Evolutionary conservation across 2,888 invertebrate species (phyloP).

Genomic region (Fabriciana adippe): DNA sequence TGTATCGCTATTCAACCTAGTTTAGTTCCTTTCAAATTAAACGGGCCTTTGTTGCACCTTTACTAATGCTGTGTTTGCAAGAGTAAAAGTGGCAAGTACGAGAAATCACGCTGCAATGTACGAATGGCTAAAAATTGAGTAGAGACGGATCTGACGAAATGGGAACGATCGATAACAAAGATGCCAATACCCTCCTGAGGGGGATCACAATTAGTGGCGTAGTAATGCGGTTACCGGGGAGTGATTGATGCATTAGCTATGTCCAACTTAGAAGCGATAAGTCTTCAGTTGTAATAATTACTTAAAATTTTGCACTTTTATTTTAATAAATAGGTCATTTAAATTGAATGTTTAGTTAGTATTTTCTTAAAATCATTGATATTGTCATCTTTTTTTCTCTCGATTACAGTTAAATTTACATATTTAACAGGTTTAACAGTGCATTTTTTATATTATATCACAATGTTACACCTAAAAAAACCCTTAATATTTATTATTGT

Average conservation of each 20-base stretch:
- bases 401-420: too few relatives aligned
- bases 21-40: conserved; percentile 58
- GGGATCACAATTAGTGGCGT: conserved; percentile 72
- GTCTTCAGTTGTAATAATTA: conserved; percentile 15
- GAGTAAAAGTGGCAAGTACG: conserved; percentile 45
- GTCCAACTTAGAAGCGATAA: conserved; percentile 36
- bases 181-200: conserved; percentile 52
- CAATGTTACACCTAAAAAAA: background rate
- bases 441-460: too few relatives aligned
- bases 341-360: too few relatives aligned
- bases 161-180: conserved; percentile 58
- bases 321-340: too few relatives aligned
- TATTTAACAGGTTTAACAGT: too few relatives aligned
- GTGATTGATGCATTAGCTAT: conserved; percentile 57
- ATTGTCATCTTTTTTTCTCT: too few relatives aligned
- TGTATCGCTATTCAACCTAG: conserved; percentile 58
- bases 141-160: conserved; percentile 44
- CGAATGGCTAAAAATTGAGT: conserved; percentile 54
- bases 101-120: conserved; percentile 62
- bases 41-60: conserved; percentile 42
- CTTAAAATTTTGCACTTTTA: too few relatives aligned
- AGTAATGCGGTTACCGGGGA: conserved; percentile 64
- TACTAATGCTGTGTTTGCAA: conserved; percentile 49
- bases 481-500: conserved; percentile 24
- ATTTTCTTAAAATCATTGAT: too few relatives aligned